These are phyloP conservation scores for Salpingus planirostris DNA, from an alignment of 2,888 invertebrate species.

Conservation along the genomic window DNA sequence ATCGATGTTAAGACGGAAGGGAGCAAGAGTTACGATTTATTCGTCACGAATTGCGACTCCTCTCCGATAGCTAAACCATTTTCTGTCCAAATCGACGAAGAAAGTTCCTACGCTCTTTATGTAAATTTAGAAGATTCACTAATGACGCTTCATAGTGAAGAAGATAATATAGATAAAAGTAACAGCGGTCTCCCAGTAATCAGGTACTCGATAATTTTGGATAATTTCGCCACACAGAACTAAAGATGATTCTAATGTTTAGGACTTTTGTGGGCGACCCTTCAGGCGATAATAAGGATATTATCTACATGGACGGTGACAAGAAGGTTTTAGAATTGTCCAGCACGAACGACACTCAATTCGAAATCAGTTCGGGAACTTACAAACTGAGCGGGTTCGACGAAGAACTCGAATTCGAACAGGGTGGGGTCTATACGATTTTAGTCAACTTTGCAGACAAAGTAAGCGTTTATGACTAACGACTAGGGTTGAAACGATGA, in stretches of 20 bases:
- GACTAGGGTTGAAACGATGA: background rate
- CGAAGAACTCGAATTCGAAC: constrained; percentile 37
- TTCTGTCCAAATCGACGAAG: too few relatives aligned
- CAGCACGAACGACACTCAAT: constrained; percentile 2
- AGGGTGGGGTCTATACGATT: constrained; percentile 60
- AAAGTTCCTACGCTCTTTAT: too few relatives aligned
- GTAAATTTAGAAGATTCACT: too few relatives aligned
- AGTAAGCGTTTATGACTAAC: background rate
- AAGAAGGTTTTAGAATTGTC: constrained; percentile 3
- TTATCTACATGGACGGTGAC: constrained; percentile 1
- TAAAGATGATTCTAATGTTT: background rate
- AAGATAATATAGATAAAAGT: constrained; percentile 43
- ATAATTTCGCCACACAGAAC: too few relatives aligned
- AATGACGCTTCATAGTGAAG: too few relatives aligned
- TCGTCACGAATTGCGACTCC: too few relatives aligned
- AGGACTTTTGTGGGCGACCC: constrained; percentile 14
- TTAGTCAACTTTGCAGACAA: constrained; percentile 28
- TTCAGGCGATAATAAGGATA: background rate
- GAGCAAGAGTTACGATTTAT: too few relatives aligned
- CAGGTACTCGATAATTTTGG: too few relatives aligned
- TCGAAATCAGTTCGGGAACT: constrained; percentile 16
- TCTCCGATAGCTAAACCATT: too few relatives aligned
- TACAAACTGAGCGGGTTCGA: constrained; percentile 12
- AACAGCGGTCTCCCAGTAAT: constrained; percentile 49
- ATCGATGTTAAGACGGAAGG: too few relatives aligned